Conservation (phyloP, 2,888 invertebrate species). For the Matsumyia berberina region DNA sequence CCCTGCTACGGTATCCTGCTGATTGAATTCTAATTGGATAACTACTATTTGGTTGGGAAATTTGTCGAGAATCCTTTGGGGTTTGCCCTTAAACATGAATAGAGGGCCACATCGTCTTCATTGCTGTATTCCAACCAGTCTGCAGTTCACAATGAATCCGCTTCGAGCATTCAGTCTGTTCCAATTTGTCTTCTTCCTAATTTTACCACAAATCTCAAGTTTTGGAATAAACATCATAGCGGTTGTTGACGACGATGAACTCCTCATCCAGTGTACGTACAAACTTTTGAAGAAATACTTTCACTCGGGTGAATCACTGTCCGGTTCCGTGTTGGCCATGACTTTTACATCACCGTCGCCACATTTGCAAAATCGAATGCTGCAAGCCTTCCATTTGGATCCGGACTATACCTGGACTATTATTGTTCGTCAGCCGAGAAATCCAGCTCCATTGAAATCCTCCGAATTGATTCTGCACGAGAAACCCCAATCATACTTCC, state of each 20-base stretch:
- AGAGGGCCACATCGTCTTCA: background rate
- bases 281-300: conserved; percentile 81
- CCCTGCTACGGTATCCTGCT: conserved; percentile 5
- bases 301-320: conserved; percentile 79
- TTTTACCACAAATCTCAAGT: conserved; percentile 22
- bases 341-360: conserved; percentile 75
- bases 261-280: conserved; percentile 78
- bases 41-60: conserved; percentile 23
- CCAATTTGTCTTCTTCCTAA: background rate
- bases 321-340: conserved; percentile 80
- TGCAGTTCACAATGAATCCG: conserved; percentile 19
- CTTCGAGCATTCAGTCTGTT: background rate
- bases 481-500: conserved; percentile 83
- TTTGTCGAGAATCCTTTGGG: conserved; percentile 37
- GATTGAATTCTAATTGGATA: conserved; percentile 56
- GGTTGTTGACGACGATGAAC: conserved; percentile 74
- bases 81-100: background rate
- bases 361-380: conserved; percentile 78
- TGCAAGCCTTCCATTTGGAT: conserved; percentile 77
- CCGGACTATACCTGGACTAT: conserved; percentile 78
- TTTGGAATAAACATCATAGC: conserved; percentile 79
- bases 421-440: conserved; percentile 74
- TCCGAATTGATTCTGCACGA: conserved; percentile 77
- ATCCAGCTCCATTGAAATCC: background rate
- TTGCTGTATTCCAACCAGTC: background rate